Evolutionary conservation across 2,797 vertebrate species (phyloP), one percentile per base, ranked within the genome.

Genomic region (Apogon hyalosoma): DNA sequence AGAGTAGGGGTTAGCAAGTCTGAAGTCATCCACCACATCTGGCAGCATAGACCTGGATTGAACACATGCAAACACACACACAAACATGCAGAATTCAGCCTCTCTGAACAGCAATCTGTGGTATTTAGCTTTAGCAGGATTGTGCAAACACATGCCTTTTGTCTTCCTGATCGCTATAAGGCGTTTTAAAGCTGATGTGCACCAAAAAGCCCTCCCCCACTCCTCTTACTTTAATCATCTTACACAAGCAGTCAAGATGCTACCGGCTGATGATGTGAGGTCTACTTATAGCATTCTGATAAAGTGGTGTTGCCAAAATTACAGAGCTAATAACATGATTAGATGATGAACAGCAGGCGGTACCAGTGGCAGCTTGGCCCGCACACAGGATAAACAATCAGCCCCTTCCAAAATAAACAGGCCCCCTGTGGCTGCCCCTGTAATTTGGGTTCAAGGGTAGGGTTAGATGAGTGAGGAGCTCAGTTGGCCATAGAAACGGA

Each of bases 21-120:
- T 93, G 88, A 98, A 99, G 86, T 96, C 94, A 70, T 99, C 97
- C 58, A 99, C 96, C 75, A 99, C 95, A 50, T 99, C 98, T 18
- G 98, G 97, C 77, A 99, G 90, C 96, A 99, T 99, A 3, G 98
- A 99, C 98, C 98, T 99, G 78, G 45, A 56, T 14, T 1, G 1
- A 36, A 79, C 39, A 69, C 51, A 51, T 33, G 31, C 31, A 33
- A 33, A 33, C 31, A 6, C 2, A 11, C 41, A 72, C 36, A 85
- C 24, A 69, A 2, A 78, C 11, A 75, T 7, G 1, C 10, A 49
- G 40, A 46, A 42, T 4, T 49, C 0, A 63, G 19, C 10, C 13
- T 8, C 16, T 31, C 16, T 7, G 14, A 15, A 62, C n/a, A 36
- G 3, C 49, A 46, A 18, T 48, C 18, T 19, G 31, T 14, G 41